Conservation (phyloP, 2,797 vertebrate genomes). For the Lacerta agilis region DNA sequence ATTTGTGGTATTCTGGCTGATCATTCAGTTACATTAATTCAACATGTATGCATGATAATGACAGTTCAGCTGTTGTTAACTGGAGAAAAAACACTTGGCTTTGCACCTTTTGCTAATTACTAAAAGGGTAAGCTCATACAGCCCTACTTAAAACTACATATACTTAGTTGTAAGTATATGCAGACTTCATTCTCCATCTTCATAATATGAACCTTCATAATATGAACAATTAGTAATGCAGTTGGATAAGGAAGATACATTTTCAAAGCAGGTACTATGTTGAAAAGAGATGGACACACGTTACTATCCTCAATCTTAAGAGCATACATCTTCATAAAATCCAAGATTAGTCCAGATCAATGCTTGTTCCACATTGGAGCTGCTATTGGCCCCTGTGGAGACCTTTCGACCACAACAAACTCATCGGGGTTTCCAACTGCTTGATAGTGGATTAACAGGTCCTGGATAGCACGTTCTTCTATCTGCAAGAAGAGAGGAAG, state of each 20-base stretch:
- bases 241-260: neutral
- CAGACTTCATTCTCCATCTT: neutral
- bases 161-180: neutral
- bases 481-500: conserved; percentile 80
- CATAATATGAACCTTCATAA: neutral
- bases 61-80: conserved; percentile 43
- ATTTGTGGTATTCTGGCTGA: conserved; percentile 53
- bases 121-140: neutral
- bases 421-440: conserved; percentile 93
- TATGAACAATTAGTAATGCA: neutral
- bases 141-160: neutral
- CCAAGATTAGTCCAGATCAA: conserved; percentile 68
- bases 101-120: neutral
- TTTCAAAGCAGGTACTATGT: conserved; percentile 14
- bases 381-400: conserved; percentile 89
- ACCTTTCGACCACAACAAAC: conserved; percentile 91
- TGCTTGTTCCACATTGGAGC: conserved; percentile 95
- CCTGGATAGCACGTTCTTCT: conserved; percentile 95
- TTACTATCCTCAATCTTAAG: conserved; percentile 23
- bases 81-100: neutral
- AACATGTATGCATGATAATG: conserved; percentile 48
- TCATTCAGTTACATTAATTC: conserved; percentile 34
- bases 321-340: conserved; percentile 1
- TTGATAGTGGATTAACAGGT: conserved; percentile 89
- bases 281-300: conserved; percentile 10